Evolutionary conservation across 2,888 invertebrate genomes (phyloP), one percentile per base, ranked within the genome.

Genomic region (Watsonalla cultraria): DNA sequence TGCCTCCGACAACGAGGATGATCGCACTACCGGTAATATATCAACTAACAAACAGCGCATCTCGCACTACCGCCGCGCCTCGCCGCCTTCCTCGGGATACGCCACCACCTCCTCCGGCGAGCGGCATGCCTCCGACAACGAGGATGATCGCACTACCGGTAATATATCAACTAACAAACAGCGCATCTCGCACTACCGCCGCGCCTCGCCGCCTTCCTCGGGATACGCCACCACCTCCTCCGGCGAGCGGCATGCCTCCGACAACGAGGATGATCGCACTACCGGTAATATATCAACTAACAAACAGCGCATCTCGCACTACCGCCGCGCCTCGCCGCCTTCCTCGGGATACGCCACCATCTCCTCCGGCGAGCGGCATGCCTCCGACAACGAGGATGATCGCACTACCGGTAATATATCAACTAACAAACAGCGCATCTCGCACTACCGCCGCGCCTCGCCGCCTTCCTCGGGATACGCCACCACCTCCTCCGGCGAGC

Each of bases 271-370:
- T 58, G 90, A 90, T 37, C 83, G 90, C 65, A 80, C 86, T 62
- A 76, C 70, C 61, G 78, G 81, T 69, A 24, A 62, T 58, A 47
- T 49, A 6, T 37, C n/a, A 6, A 13, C 35, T 47, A 42, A 7
- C n/a, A 95, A 95, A 85, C 96, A 94, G 80, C 94, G 98, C 78
- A 96, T 98, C 83, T 97, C 97, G 42, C 89, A 78, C 88, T 96
- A 94, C 80, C 66, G 81, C 67, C 94, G 94, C 72, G 92, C 78
- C 51, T 86, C 86, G 61, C 88, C 90, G 62, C 88, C 90, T 57
- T 90, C 91, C 55, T 86, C 86, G 9, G 86, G 84, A 9, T 84
- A 85, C 72, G 84, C 85, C 56, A 86, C 86, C 58, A 90, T 90
- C 57, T 90, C 90, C 54, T 90, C 90, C 45, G 91, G 91, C 56